Evolutionary conservation across 2,797 vertebrate species (phyloP), one percentile per base, ranked within the genome.

Genomic region (Cichlasoma orientale): DNA sequence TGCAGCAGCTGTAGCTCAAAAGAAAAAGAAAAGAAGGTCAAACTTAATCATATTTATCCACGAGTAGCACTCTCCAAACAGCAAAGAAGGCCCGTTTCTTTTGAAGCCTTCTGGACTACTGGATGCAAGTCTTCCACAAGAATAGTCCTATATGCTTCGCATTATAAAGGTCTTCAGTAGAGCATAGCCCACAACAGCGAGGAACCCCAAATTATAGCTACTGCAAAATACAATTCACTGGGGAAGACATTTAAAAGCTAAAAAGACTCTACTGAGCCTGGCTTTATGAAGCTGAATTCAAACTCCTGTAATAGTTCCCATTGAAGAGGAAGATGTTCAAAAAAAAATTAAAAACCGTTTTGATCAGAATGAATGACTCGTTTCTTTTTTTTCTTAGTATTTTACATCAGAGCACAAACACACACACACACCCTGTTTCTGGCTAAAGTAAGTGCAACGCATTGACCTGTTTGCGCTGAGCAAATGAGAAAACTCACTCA

Each of bases 61-160:
- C n/a, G n/a, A 55, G 68, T 55, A 56, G 38, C 76, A 56, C 13
- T 57, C 25, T 61, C 47, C 47, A 77, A 81, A 86, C 78, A 79
- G 54, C 74, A 86, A 78, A 81, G 29, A 61, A 68, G n/a, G 11
- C 23, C 59, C 50, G 36, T 57, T 77, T 66, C 56, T 83, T 55
- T 79, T 69, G 61, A 29, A 82, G 47, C 57, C 73, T 52, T 75
- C n/a, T 4, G 69, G 66, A 74, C 74, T 14, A 52, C 71, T 53
- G 56, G 72, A 77, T 44, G 19, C 57, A 79, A 78, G 63, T 71
- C 68, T 36, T 74, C 79, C 77, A 75, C 55, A 75, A 82, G 63
- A 87, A 81, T 79, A 77, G 57, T 72, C 86, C 83, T 91, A 94
- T 90, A 83, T 95, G 93, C 87, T 94, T 92, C 90, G 87, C 87